Percentiles rank a stretch among this genome's conserved stretches.
phyloP scores from a whole-genome alignment of 2,797 vertebrate genomes.

The Lacerta agilis region DNA sequence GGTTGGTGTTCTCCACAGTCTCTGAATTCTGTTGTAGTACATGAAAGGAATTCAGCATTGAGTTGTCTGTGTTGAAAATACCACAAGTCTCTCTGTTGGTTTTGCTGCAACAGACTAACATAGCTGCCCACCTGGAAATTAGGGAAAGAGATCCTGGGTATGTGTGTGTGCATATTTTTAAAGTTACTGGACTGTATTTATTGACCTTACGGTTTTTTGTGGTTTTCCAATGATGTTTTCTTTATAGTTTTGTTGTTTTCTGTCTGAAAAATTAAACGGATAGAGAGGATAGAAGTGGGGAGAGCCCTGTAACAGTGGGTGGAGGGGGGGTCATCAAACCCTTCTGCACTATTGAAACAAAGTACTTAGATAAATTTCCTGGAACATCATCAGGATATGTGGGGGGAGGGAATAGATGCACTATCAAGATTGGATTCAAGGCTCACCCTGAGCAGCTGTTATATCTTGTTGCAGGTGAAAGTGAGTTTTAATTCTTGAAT shows the following conservation, averaged over 20 bases:
- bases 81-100: too few species aligned
- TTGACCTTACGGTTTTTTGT: background rate
- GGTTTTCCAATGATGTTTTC: background rate
- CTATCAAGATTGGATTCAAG: background rate
- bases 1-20: background rate
- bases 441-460: background rate
- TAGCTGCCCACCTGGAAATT: too few species aligned
- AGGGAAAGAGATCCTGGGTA: background rate
- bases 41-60: background rate
- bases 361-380: background rate
- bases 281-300: background rate
- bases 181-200: background rate
- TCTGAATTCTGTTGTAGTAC: background rate
- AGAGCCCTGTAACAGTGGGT: background rate
- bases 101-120: background rate
- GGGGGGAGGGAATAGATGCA: background rate
- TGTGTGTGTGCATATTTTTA: background rate
- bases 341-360: background rate
- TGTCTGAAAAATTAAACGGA: background rate
- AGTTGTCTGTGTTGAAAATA: background rate
- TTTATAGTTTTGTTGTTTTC: background rate
- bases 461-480: background rate
- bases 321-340: background rate
- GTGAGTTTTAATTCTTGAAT: background rate
- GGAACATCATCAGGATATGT: background rate